phyloP scores from a whole-genome alignment of 2,888 invertebrate genomes.

The Amaurobius ferox region DNA sequence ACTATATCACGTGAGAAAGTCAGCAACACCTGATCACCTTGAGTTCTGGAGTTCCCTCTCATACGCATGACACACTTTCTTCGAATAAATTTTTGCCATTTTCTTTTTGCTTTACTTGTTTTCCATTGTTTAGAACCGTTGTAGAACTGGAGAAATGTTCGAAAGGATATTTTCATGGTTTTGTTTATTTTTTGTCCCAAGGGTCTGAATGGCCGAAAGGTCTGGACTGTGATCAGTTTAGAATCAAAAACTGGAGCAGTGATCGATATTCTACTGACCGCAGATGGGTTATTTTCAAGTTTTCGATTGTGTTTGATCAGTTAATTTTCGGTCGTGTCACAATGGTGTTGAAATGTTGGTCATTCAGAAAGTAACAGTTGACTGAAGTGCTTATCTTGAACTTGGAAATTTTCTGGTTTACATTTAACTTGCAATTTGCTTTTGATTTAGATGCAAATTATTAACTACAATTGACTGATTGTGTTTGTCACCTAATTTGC shows the following conservation, averaged over 20 bases:
- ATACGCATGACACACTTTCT: slow-evolving; percentile 65
- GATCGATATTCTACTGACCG: neutral
- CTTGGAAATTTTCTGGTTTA: too few relatives aligned
- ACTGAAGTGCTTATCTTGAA: too few relatives aligned
- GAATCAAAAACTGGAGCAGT: neutral
- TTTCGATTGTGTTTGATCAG: too few relatives aligned
- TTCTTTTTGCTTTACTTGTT: slow-evolving; percentile 1
- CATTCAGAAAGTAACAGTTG: too few relatives aligned
- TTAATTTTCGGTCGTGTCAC: too few relatives aligned
- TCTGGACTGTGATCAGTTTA: neutral
- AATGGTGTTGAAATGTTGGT: too few relatives aligned
- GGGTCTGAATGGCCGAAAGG: neutral
- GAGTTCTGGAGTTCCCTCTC: slow-evolving; percentile 25
- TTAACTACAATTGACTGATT: too few relatives aligned
- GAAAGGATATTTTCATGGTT: neutral
- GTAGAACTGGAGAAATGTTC: neutral
- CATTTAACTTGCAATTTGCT: too few relatives aligned
- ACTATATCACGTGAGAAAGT: slow-evolving; percentile 64
- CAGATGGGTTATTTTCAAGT: too few relatives aligned
- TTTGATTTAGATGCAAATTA: too few relatives aligned
- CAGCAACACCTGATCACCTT: slow-evolving; percentile 61
- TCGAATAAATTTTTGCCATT: slow-evolving; percentile 13
- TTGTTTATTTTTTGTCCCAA: neutral
- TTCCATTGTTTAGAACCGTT: slow-evolving; percentile 5
- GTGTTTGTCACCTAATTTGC: too few relatives aligned